These are phyloP conservation scores for Trochalopteron elliotii DNA, from an alignment of 2,113 vertebrate species.

Conservation along the genomic window DNA sequence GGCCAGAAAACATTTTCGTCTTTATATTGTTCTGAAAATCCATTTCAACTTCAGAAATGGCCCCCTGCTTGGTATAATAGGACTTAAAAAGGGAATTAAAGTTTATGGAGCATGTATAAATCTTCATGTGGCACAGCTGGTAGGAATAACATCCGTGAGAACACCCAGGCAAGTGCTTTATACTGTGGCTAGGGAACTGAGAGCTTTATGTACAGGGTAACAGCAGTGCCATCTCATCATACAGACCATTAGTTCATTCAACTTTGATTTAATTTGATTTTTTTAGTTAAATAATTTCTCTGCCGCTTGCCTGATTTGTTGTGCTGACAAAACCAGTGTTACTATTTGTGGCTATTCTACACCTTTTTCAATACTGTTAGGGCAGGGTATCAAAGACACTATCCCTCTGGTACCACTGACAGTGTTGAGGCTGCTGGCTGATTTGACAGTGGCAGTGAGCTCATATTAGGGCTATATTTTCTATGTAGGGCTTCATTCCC, in stretches of 20 bases:
- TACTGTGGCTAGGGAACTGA: neutral
- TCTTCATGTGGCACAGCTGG: slow-evolving; percentile 27
- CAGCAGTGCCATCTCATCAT: neutral
- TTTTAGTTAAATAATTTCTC: neutral
- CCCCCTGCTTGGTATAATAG: slow-evolving; percentile 35
- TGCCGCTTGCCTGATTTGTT: rapidly evolving
- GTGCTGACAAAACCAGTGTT: neutral
- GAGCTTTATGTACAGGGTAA: neutral
- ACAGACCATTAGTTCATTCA: neutral
- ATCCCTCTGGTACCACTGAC: neutral
- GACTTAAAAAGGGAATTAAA: slow-evolving; percentile 38
- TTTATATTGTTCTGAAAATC: slow-evolving; percentile 45
- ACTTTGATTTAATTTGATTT: neutral
- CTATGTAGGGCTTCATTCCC: neutral
- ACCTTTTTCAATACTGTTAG: neutral
- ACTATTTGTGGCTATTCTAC: neutral
- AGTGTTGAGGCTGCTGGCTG: neutral
- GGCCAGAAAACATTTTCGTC: slow-evolving; percentile 42
- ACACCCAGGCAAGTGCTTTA: neutral
- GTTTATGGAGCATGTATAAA: slow-evolving; percentile 48
- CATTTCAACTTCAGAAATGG: slow-evolving; percentile 45
- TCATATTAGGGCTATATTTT: neutral
- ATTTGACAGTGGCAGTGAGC: neutral
- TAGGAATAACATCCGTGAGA: neutral
- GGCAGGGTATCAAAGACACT: neutral